phyloP scores from a whole-genome alignment of 2,797 vertebrate species.

The Natrix natrix region DNA sequence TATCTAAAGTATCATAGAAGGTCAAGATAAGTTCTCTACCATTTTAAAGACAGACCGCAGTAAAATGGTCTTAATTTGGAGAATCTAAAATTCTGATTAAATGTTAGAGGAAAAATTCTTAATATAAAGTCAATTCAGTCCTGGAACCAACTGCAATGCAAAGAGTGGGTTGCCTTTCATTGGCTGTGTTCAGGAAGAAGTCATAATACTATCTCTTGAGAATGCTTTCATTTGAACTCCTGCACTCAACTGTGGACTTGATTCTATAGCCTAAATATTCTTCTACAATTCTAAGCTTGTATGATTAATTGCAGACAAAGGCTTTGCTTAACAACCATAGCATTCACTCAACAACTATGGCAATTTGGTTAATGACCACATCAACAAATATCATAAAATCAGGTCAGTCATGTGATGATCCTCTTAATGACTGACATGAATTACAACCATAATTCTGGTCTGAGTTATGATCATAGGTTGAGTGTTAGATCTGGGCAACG shows the following conservation, averaged over 20 bases:
- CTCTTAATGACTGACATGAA: neutral
- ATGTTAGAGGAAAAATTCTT: no score
- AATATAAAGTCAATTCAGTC: no score
- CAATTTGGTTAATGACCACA: neutral
- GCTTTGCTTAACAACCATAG: neutral
- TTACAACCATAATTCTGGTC: neutral
- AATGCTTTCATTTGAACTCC: neutral
- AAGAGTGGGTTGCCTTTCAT: neutral
- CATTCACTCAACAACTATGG: neutral
- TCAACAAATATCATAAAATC: neutral
- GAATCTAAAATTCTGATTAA: no score
- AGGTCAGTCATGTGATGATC: neutral
- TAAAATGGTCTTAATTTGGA: neutral
- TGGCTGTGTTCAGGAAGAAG: neutral
- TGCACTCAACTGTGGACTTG: neutral
- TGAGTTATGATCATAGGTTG: neutral
- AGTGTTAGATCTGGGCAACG: no score
- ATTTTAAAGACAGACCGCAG: neutral
- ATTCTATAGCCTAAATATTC: neutral
- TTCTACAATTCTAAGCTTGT: neutral
- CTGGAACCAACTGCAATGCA: neutral
- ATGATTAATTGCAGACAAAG: neutral
- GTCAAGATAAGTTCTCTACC: neutral
- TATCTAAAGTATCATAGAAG: neutral
- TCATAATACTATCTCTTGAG: neutral